phyloP scores from a whole-genome alignment of 2,888 invertebrate genomes.

The Callyntrura sp. region DNA sequence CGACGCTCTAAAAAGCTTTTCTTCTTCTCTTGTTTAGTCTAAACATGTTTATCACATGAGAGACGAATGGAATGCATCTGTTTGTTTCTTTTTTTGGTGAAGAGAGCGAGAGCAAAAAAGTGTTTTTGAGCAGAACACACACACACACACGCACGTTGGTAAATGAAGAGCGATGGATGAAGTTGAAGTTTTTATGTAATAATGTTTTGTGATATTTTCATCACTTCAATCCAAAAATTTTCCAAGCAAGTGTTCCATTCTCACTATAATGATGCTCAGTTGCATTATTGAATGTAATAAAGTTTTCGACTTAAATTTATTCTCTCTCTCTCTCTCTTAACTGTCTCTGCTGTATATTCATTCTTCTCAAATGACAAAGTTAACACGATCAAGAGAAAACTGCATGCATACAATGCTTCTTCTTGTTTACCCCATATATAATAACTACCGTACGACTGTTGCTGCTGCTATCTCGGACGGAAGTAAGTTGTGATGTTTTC shows the following conservation, averaged over 20 bases:
- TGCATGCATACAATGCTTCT: slow-evolving; percentile 39
- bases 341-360: not conserved
- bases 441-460: not conserved
- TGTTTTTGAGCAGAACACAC: not conserved
- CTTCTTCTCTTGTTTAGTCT: not conserved
- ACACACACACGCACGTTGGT: not conserved
- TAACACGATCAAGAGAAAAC: slow-evolving; percentile 61
- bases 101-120: too few species aligned
- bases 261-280: slow-evolving; percentile 26
- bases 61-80: slow-evolving; percentile 1
- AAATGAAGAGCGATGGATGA: slow-evolving; percentile 70
- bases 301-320: slow-evolving; percentile 57
- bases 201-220: slow-evolving; percentile 61
- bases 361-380: slow-evolving; percentile 64
- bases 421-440: not conserved
- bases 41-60: not conserved
- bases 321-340: not conserved
- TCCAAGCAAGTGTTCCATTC: slow-evolving; percentile 53
- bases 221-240: slow-evolving; percentile 71
- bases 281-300: slow-evolving; percentile 67
- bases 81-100: not conserved
- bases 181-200: slow-evolving; percentile 51
- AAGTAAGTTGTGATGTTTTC: slow-evolving; percentile 71
- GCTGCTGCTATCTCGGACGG: slow-evolving; percentile 46
- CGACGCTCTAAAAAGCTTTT: slow-evolving; percentile 23